Base-by-base conservation (phyloP, 1,140 invertebrate species). In the Lucilia cuprina region DNA sequence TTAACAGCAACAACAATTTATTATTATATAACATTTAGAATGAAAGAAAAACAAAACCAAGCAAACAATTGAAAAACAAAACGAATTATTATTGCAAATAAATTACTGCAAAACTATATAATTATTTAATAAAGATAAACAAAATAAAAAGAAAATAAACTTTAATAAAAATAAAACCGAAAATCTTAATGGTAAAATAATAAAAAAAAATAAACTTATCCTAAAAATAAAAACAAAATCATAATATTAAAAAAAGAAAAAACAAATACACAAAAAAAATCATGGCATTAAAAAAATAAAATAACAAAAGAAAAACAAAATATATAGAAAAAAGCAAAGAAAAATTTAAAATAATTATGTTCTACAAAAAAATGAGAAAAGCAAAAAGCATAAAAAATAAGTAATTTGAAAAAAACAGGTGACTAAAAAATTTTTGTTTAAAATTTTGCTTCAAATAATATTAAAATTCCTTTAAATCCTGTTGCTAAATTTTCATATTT, bases 21-120 rank as follows among this genome's bases (percentile, higher is more conserved):
- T 47, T 78, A 41, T 47, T 47, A 47, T 35, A 78, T 78, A 78
- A 78, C 41, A 41, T 49, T 49, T 25, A 49, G 77, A 49, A 80
- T 41, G 77, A 47, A 80, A 80, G 9, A 49, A 49, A 21, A 49
- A n/a, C n/a, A n/a, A n/a, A n/a, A n/a, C n/a, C n/a, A 78, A 41
- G 10, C 7, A 25, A 49, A 50, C 21, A 78, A 78, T 10, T 21
- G 19, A 80, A 25, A 49, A 80, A 78, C 13, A 78, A 80, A 80
- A 80, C 77, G 77, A 80, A 80, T 80, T 80, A 78, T 78, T 78
- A 80, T 80, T 80, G 77, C 77, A 80, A 80, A 78, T 47, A 78
- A 78, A 80, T 47, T 49, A 77, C 25, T 7, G 14, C 74, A 77
- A 77, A 77, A 80, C 65, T 70, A 80, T 49, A 80, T 80, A 80